Conservation (phyloP, 2,113 vertebrate species). For the Clarias macrocephalus region DNA sequence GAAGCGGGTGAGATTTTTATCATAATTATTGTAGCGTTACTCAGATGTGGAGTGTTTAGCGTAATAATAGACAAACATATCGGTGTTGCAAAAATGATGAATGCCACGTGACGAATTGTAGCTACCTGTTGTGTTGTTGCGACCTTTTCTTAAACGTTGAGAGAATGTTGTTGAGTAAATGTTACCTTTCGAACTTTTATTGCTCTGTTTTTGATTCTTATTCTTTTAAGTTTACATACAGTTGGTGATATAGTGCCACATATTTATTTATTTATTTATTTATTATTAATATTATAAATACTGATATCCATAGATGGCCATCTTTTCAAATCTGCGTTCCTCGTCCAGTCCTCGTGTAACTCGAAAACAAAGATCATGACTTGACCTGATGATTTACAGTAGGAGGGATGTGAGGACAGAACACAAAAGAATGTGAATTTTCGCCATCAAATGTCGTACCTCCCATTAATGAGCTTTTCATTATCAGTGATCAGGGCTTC, state of each 20-base stretch:
- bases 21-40: background rate
- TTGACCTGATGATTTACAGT: background rate
- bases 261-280: too few relatives aligned
- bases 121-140: background rate
- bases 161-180: background rate
- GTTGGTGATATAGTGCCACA: too few relatives aligned
- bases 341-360: background rate
- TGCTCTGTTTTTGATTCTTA: too few relatives aligned
- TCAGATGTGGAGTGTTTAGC: background rate
- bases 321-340: too few relatives aligned
- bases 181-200: background rate
- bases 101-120: background rate
- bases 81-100: background rate
- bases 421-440: background rate
- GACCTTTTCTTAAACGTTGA: background rate
- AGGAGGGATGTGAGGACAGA: background rate
- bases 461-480: too few relatives aligned
- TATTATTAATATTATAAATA: too few relatives aligned
- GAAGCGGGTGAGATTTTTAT: slow-evolving; percentile 41
- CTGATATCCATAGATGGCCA: too few relatives aligned
- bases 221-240: too few relatives aligned
- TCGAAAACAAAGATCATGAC: background rate
- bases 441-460: background rate
- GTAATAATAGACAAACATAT: background rate
- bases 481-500: too few relatives aligned